Conservation (phyloP, 2,888 invertebrate genomes). For the Drymonia ruficornis region DNA sequence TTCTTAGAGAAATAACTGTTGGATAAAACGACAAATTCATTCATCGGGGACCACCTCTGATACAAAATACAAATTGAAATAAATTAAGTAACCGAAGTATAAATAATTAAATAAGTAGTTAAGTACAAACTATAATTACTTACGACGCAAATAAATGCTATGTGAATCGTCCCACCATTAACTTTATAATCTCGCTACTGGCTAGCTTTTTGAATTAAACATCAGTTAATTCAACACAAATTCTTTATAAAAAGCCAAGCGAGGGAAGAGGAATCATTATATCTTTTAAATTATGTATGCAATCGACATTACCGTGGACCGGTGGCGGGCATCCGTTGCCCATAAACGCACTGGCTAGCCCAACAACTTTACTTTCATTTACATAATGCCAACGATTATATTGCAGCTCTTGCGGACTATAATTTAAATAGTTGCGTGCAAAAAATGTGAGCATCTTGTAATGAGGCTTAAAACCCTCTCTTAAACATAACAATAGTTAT, state of each 20-base stretch:
- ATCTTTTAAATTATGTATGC: slow-evolving; percentile 51
- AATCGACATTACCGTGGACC: slow-evolving; percentile 44
- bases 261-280: slow-evolving; percentile 44
- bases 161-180: not conserved
- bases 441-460: slow-evolving; percentile 9
- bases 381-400: slow-evolving; percentile 56
- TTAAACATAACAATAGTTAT: not conserved
- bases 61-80: not conserved
- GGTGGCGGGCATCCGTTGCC: slow-evolving; percentile 41
- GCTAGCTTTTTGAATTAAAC: slow-evolving; percentile 12
- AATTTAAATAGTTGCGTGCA: slow-evolving; percentile 13
- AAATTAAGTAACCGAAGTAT: too few species aligned
- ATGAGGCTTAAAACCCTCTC: not conserved
- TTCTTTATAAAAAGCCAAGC: slow-evolving; percentile 25
- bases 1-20: not conserved
- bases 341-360: slow-evolving; percentile 40
- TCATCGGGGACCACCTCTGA: not conserved
- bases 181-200: slow-evolving; percentile 1
- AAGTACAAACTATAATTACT: not conserved
- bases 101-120: too few species aligned
- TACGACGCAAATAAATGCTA: not conserved
- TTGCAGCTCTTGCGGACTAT: slow-evolving; percentile 12
- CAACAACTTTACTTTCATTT: slow-evolving; percentile 64
- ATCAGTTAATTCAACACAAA: slow-evolving; percentile 17
- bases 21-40: not conserved